Evolutionary conservation across 53 echinoderm and acorn worm species (phyloP).

Genomic region (Glandiceps talaboti): DNA sequence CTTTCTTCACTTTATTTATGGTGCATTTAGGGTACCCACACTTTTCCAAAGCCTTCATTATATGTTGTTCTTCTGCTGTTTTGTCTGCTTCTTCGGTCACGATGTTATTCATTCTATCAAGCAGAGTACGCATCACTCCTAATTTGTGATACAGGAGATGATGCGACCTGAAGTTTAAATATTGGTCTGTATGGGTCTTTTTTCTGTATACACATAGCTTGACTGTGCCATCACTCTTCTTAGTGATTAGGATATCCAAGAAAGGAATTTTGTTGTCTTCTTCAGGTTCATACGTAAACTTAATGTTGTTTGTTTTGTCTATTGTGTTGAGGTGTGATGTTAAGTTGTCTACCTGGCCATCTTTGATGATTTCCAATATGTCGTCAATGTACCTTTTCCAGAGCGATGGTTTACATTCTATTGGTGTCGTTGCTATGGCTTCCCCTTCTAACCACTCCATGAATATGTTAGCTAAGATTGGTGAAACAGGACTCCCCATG

Average conservation of each 20-base stretch:
- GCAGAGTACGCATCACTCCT: too few relatives aligned
- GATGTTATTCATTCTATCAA: too few relatives aligned
- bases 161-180: too few relatives aligned
- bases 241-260: neutral
- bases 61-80: too few relatives aligned
- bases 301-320: neutral
- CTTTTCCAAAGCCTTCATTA: neutral
- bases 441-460: neutral
- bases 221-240: too few relatives aligned
- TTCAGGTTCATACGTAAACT: neutral
- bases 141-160: too few relatives aligned
- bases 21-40: neutral
- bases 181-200: too few relatives aligned
- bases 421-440: neutral
- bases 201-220: too few relatives aligned
- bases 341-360: neutral
- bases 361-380: neutral
- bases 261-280: neutral
- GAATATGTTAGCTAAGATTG: neutral
- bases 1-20: neutral
- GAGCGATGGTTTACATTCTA: neutral
- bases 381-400: slow-evolving; percentile 1
- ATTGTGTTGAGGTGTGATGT: neutral
- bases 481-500: neutral
- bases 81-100: too few relatives aligned